Conservation (phyloP, 2,888 invertebrate genomes). For the Diplazon laetatorius region DNA sequence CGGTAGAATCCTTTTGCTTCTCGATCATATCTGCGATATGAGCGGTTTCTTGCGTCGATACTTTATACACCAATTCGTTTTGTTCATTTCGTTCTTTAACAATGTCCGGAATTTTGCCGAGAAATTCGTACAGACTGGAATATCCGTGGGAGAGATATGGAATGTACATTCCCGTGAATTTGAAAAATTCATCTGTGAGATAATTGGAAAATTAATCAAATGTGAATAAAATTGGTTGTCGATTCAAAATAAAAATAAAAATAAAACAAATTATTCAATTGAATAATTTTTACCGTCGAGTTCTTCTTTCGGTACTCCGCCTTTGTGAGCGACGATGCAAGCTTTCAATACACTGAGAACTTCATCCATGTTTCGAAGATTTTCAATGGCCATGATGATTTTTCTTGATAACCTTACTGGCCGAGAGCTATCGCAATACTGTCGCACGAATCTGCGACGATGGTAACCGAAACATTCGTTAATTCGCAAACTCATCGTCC, state of each 20-base stretch:
- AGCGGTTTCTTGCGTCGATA: conserved; percentile 59
- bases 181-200: conserved; percentile 54
- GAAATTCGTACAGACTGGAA: conserved; percentile 52
- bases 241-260: too few species aligned
- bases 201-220: conserved; percentile 9
- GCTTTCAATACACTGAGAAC: conserved; percentile 46
- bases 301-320: conserved; percentile 61
- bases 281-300: conserved; percentile 61
- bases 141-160: conserved; percentile 66
- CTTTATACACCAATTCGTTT: conserved; percentile 48
- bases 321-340: conserved; percentile 62
- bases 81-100: conserved; percentile 47
- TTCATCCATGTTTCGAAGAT: conserved; percentile 42
- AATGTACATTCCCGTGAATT: conserved; percentile 62
- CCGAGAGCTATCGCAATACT: conserved; percentile 22
- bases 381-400: background rate
- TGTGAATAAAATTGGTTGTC: too few species aligned
- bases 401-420: conserved; percentile 17
- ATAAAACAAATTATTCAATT: too few species aligned
- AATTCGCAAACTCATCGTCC: background rate
- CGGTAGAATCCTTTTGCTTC: conserved; percentile 57
- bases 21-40: conserved; percentile 65
- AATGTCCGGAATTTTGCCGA: conserved; percentile 56
- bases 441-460: background rate
- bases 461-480: conserved; percentile 2